phyloP scores from a whole-genome alignment of 37 sponge, comb jelly and placozoan species.

The Haliclona indistincta region DNA sequence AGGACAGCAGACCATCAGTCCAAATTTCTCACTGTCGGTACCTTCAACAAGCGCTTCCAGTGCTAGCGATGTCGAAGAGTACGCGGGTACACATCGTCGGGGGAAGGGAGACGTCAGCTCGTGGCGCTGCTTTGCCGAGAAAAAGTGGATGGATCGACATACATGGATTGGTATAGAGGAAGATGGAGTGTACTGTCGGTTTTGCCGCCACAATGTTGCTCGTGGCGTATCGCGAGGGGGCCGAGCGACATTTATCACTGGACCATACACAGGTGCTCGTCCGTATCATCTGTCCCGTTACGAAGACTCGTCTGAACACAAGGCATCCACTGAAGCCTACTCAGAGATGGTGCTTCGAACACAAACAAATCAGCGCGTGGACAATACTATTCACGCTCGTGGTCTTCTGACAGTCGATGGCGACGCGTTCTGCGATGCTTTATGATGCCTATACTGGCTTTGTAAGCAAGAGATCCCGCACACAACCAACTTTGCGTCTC shows the following conservation, averaged over 20 bases:
- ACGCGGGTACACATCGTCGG: not conserved
- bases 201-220: not conserved
- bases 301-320: not conserved
- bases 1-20: too few species aligned
- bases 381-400: not conserved
- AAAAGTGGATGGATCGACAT: not conserved
- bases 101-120: not conserved
- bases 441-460: not conserved
- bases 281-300: not conserved
- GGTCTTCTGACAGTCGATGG: not conserved
- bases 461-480: slow-evolving; percentile 1
- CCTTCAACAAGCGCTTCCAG: not conserved
- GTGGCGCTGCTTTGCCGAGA: not conserved
- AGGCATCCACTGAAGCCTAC: not conserved
- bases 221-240: not conserved
- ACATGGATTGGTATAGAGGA: not conserved
- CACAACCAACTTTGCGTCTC: slow-evolving; percentile 26
- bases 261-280: not conserved
- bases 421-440: not conserved
- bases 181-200: not conserved
- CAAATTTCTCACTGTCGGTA: not conserved
- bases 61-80: not conserved
- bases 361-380: not conserved
- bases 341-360: not conserved
- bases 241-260: not conserved